Base-by-base conservation (phyloP, 2,113 vertebrate species). In the Misgurnus mizolepis region DNA sequence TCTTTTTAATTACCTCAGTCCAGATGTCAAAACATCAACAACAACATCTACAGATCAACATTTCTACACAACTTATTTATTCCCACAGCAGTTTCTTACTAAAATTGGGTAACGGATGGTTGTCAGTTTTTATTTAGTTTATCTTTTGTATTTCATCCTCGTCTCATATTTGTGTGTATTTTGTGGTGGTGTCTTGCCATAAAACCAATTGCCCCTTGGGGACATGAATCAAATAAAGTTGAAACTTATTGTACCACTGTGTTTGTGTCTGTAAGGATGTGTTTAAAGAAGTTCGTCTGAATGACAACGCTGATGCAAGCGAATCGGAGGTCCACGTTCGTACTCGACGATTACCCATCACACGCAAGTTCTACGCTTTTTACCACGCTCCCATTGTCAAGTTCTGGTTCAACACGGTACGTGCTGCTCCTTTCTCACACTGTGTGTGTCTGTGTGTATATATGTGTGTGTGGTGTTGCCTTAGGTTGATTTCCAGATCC, bases 361-460 rank as follows among this genome's bases (percentile, higher is more conserved):
- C 96, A 62, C 94, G 96, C 82, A 99, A 99, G 82, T 97, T 99
- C 85, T 96, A 99, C 80, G 95, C 96, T 22, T 99, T 99, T 90
- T 99, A 98, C 92, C 97, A 97, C 71, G 97, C 98, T 73, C 98
- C 98, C 53, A 99, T 99, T 83, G 98, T 98, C 87, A 99, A 99
- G 90, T 99, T 99, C 91, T 99, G 98, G 97, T 96, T 95, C 89
- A 99, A 98, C 87, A 99, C 97, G 87, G 98, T 99, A 91, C 0
- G 89, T 18, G 64, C 7, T 43, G 5, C n/a, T 27, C 8, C 22
- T 45, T 76, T 74, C 69, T 12, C 68, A 80, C 79, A 49, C 68
- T 64, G 14, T 12, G 72, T 64, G 64, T 18, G 81, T 83, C 43
- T 56, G 74, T 40, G 41, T 56, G 55, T 56, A 45, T 58, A 27